These are phyloP conservation scores for Marasmarcha lunaedactyla DNA, from an alignment of 2,888 invertebrate species.

Conservation along the genomic window DNA sequence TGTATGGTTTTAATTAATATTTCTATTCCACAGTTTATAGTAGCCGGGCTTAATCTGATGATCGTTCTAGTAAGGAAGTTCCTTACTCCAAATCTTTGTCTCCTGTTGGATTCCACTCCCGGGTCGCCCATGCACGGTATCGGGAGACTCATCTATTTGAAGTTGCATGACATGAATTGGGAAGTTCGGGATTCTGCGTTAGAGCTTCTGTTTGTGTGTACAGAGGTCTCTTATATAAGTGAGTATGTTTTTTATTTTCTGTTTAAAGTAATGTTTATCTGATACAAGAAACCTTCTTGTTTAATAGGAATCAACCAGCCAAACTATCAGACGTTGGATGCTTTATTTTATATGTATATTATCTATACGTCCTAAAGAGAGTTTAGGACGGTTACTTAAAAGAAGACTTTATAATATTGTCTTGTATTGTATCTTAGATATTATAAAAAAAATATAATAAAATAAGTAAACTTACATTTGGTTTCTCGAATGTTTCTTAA, in stretches of 20 bases:
- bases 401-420: no score
- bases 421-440: no score
- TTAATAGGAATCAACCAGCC: no score
- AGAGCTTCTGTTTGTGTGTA: conserved; percentile 78
- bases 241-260: conserved; percentile 32
- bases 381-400: no score
- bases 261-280: conserved; percentile 1
- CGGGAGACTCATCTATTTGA: conserved; percentile 75
- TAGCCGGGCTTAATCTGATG: conserved; percentile 77
- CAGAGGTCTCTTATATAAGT: conserved; percentile 78
- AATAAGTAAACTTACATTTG: no score
- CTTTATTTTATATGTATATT: no score
- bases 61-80: conserved; percentile 79
- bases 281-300: no score
- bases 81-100: conserved; percentile 80
- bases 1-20: no score
- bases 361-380: no score
- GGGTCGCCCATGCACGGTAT: conserved; percentile 75
- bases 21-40: conserved; percentile 68
- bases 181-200: conserved; percentile 83
- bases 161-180: conserved; percentile 81
- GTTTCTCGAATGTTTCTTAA: no score
- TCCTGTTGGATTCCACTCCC: conserved; percentile 75
- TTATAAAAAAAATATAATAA: no score
- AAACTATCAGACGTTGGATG: no score